phyloP scores from a whole-genome alignment of 2,888 invertebrate genomes.

The Diarsia mendica region DNA sequence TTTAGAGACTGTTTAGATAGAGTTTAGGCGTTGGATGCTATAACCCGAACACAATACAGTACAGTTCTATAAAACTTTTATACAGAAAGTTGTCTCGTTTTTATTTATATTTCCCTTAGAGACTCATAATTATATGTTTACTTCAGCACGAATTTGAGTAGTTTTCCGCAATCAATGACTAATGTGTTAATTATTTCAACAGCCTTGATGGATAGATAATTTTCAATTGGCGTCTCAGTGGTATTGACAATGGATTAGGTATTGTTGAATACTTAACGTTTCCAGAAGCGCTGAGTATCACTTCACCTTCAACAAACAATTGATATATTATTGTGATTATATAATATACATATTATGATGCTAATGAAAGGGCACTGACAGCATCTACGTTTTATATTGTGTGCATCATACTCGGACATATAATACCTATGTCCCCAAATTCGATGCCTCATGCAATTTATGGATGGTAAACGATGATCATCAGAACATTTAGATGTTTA shows the following conservation, averaged over 20 bases:
- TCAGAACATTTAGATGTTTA: not conserved
- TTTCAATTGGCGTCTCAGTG: slow-evolving; percentile 12
- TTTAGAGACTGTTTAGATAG: too few relatives aligned
- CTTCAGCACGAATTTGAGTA: slow-evolving; percentile 9
- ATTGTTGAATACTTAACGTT: slow-evolving; percentile 11
- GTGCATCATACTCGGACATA: not conserved
- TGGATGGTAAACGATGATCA: not conserved
- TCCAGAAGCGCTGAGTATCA: slow-evolving; percentile 40
- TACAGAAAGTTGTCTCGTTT: not conserved
- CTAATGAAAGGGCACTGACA: slow-evolving; percentile 24
- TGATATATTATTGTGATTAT: slow-evolving; percentile 29
- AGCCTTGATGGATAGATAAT: slow-evolving; percentile 39
- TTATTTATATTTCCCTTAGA: too few relatives aligned
- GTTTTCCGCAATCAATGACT: slow-evolving; percentile 29
- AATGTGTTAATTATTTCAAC: slow-evolving; percentile 30
- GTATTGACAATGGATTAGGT: slow-evolving; percentile 29
- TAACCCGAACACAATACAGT: too few relatives aligned
- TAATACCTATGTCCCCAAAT: not conserved
- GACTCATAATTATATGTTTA: too few relatives aligned
- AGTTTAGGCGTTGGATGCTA: too few relatives aligned
- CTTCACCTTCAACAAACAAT: slow-evolving; percentile 52
- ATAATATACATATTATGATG: too few relatives aligned
- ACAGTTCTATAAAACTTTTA: not conserved
- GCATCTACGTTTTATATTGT: not conserved
- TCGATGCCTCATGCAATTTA: too few relatives aligned